Evolutionary conservation across 2,113 vertebrate genomes (phyloP).

Genomic region (Podiceps cristatus): DNA sequence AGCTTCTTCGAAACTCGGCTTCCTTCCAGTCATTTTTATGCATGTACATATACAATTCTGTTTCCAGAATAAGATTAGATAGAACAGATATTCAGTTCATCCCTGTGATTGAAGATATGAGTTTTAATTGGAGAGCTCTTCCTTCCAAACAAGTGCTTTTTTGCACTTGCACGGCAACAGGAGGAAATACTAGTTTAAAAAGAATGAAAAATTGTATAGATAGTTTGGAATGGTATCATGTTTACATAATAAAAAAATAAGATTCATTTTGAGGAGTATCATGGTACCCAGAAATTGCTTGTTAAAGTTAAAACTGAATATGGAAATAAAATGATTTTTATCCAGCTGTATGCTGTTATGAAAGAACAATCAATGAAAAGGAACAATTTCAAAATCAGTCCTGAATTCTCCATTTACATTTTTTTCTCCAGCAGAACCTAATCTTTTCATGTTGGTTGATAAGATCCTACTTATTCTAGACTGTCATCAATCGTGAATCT

Average conservation of each 20-base stretch:
- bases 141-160: background rate
- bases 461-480: background rate
- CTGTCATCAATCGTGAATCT: background rate
- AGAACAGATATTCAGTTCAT: slow-evolving; percentile 21
- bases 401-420: slow-evolving; percentile 21
- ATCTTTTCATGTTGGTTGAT: background rate
- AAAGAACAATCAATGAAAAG: slow-evolving; percentile 44
- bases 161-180: background rate
- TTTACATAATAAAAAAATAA: slow-evolving; percentile 14
- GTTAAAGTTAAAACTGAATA: slow-evolving; percentile 35
- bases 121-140: slow-evolving; percentile 27
- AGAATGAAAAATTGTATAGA: background rate
- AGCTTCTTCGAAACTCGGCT: slow-evolving; percentile 29
- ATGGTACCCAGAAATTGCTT: slow-evolving; percentile 14
- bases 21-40: slow-evolving; percentile 44
- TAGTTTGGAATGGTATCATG: background rate
- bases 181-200: background rate
- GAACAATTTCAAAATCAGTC: slow-evolving; percentile 47
- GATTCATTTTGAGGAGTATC: background rate
- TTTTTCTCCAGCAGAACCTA: background rate
- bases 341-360: background rate
- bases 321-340: slow-evolving; percentile 26
- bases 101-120: background rate
- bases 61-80: slow-evolving; percentile 41
- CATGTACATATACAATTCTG: slow-evolving; percentile 33